A percentile compares a stretch with the other conserved stretches of the same genome.
These are phyloP conservation scores for Falco biarmicus DNA, from an alignment of 2,797 vertebrate genomes.

Conservation along the genomic window DNA sequence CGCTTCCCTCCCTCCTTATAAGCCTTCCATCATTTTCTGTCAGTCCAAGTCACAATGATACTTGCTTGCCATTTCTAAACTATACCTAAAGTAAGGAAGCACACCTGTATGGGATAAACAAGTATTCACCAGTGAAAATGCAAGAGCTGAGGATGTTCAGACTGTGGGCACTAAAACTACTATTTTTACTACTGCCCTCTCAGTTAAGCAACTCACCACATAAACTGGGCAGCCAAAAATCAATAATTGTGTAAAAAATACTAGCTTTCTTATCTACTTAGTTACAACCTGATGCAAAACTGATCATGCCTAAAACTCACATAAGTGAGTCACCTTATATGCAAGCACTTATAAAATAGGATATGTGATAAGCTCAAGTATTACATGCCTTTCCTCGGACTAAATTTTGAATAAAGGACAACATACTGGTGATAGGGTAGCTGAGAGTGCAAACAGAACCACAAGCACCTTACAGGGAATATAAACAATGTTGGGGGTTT, in stretches of 20 bases:
- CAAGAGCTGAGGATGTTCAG: background rate
- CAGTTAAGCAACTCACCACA: background rate
- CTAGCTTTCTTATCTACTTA: background rate
- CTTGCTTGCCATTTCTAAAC: background rate
- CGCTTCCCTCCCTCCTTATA: background rate
- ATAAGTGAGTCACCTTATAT: background rate
- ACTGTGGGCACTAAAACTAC: background rate
- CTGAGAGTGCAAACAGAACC: background rate
- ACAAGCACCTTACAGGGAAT: background rate
- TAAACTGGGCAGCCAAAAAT: background rate
- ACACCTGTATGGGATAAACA: background rate
- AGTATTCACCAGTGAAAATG: background rate
- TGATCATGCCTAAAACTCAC: background rate
- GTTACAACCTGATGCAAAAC: background rate
- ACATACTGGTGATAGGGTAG: background rate
- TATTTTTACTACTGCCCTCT: background rate
- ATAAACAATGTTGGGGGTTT: background rate
- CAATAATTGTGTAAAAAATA: background rate
- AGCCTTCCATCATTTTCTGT: background rate
- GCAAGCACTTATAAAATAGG: background rate
- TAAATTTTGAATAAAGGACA: background rate
- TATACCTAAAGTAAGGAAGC: background rate
- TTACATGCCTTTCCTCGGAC: background rate
- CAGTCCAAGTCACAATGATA: rapidly evolving
- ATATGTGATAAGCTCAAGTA: background rate